phyloP scores from a whole-genome alignment of 2,797 vertebrate species.

The Lemur catta region DNA sequence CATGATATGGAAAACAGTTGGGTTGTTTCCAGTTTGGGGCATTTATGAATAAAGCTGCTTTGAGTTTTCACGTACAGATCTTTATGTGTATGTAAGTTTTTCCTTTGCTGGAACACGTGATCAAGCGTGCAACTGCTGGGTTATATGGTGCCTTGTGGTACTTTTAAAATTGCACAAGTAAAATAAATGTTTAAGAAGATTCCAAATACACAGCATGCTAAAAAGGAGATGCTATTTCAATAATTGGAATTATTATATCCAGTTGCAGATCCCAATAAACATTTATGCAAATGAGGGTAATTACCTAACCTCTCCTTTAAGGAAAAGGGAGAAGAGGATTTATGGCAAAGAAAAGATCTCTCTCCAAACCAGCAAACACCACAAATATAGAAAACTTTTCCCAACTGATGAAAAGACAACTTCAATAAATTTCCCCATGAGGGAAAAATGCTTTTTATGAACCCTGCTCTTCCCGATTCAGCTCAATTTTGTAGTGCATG shows the following conservation, averaged over 20 bases:
- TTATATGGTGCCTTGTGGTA: neutral
- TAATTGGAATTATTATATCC: neutral
- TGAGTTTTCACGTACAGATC: neutral
- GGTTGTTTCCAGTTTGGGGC: neutral
- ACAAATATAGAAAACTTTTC: neutral
- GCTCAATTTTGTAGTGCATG: constrained; percentile 55
- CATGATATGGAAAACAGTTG: neutral
- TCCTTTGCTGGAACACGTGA: neutral
- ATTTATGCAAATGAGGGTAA: neutral
- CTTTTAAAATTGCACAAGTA: neutral
- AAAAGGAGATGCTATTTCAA: neutral
- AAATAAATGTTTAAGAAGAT: neutral
- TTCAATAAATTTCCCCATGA: neutral
- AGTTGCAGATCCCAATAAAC: neutral
- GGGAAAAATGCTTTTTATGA: neutral
- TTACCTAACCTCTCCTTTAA: neutral
- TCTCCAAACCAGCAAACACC: neutral
- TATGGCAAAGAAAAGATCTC: neutral
- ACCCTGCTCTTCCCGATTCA: constrained; percentile 30
- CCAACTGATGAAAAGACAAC: neutral
- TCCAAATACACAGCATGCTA: neutral
- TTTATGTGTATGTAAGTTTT: neutral
- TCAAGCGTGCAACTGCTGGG: accelerated
- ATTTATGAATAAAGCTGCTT: neutral
- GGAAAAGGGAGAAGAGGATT: neutral